Evolutionary conservation across 2,797 vertebrate species (phyloP), one percentile per base, ranked within the genome.

Genomic region (Sebastes aleutianus): DNA sequence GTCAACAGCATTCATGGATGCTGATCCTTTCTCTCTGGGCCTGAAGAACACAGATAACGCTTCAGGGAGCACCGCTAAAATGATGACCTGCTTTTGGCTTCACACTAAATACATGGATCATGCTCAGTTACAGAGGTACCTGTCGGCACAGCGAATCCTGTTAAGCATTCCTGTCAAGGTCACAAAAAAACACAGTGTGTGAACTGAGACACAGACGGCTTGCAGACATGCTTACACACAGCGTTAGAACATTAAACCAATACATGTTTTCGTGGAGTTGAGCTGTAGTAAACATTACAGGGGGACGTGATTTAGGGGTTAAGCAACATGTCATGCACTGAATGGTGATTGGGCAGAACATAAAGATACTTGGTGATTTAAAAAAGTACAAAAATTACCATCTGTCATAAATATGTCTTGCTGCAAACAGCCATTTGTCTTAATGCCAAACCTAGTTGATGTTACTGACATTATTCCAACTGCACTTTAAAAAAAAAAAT

Each of bases 1-100:
- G 82, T 89, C 88, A 91, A 84, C 87, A 88, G 70, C 24, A 80
- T 83, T 85, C 61, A 73, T 67, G 53, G 61, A 77, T 80, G 79
- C 77, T 84, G 83, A 86, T 81, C 82, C 65, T 74, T 64, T 83
- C 70, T 74, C 82, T 85, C 59, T 72, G 70, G 65, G 79, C 34
- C 75, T 85, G 65, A 85, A 62, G 79, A 85, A 72, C 72, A 86
- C 54, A 81, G 76, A 86, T 70, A 80, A 75, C 4, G 22, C 79
- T 58, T 74, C 10, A 20, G 65, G 61, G 31, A 74, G 22, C 26
- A 36, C n/a, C 24, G 58, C 27, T 61, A 70, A 86, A 78, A 82
- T 24, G 24, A 78, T 22, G 24, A 78, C 59, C 64, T 67, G 69
- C 10, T 76, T 85, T 61, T 76, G 57, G 57, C 69, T 77, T 77